Evolutionary conservation across 2,888 invertebrate species (phyloP), one percentile per base, ranked within the genome.

Genomic region (Ichneumoninae sp.): DNA sequence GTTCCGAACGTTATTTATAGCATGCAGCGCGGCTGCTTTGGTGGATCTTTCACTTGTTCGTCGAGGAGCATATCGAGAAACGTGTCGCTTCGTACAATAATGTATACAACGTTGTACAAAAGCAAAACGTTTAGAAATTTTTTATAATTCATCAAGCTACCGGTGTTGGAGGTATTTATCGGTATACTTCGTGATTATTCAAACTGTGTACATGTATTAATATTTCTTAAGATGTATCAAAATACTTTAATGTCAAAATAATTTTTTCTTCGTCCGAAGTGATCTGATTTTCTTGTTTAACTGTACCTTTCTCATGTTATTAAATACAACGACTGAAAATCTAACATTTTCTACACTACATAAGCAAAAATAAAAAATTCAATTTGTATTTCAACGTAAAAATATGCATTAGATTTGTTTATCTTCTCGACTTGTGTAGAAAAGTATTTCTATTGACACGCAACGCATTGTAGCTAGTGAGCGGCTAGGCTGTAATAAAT

Each of bases 1-100:
- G 52, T 54, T 77, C 72, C 19, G 50, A 68, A 26, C 72, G 79
- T 82, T 85, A 85, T 85, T 85, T 82, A 82, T 85, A 85, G 82
- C 80, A 62, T 72, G 33, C 36, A 72, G 65, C 57, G 54, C 50
- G 47, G 70, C 71, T 80, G 75, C 57, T 57, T 68, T 77, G 60
- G 44, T 44, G 71, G 79, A 76, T 82, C 81, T 80, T 85, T 82
- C 44, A 72, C 62, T 85, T 80, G n/a, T 50, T 22, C 77, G 80
- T 74, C 68, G 60, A 77, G 54, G 52, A 57, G 65, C 77, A 33
- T 16, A 69, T 70, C 47, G 70, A 68, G 40, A 70, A 77, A 69
- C 65, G 62, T 69, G 69, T 69, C 36, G 47, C 26, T 19, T 44
- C 50, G 52, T 36, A 77, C 71, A 62, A 69, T 69, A 82, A 76